Evolutionary conservation across 2,888 invertebrate species (phyloP), one percentile per base, ranked within the genome.

Genomic region (Halictus quadricinctus): DNA sequence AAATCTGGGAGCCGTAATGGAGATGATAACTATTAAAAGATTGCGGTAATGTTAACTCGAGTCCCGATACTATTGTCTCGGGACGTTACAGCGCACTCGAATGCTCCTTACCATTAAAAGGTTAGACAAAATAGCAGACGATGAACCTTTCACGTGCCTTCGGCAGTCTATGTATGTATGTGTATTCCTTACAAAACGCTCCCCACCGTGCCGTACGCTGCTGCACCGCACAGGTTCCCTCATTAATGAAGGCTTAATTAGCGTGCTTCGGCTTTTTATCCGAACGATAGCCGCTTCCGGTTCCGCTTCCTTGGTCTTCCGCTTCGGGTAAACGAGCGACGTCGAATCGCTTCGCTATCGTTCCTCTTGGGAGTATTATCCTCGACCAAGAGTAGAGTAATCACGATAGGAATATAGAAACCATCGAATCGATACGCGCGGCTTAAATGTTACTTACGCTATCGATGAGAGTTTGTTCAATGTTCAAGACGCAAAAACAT

Each of bases 221-320:
- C 76, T 73, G 70, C 76, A 72, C 74, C 87, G 60, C 79, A 72
- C 74, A 85, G 60, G 84, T 84, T 83, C 84, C 81, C 84, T 89
- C 88, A 88, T 90, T 90, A 88, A 90, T 83, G 88, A 83, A 84
- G 83, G 79, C 88, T 88, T 88, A 85, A 87, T 90, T 87, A 89
- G 79, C 82, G 82, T 75, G 84, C 79, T 81, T 79, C 79, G 86
- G 85, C 86, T 89, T 90, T 91, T 91, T 89, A 91, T 87, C 89
- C 86, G 81, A 88, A 89, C 90, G 92, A 92, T 92, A 91, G 81
- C 86, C 83, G 80, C 88, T 90, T 92, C 92, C 92, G 90, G 91
- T 92, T 92, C 90, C 92, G 91, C 87, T 88, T 89, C 89, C 87
- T 88, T 75, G 81, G 81, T 76, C 87, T 86, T 85, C 87, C 85